phyloP scores from a whole-genome alignment of 2,888 invertebrate species.

The Panzeria rudis region DNA sequence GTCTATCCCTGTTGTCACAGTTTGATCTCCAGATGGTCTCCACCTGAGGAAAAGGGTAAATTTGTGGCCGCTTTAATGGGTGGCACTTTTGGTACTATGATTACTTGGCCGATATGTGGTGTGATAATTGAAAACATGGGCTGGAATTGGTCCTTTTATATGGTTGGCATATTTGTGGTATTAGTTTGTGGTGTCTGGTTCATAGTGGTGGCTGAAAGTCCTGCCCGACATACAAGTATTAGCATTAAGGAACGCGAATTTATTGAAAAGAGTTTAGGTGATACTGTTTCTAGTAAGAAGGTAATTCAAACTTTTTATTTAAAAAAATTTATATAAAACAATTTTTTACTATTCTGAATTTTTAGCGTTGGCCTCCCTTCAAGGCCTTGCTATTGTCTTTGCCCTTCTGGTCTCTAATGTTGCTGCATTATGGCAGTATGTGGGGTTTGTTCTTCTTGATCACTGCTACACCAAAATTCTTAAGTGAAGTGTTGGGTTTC shows the following conservation, averaged over 20 bases:
- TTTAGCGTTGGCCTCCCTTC: constrained; percentile 88
- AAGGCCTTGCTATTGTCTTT: constrained; percentile 86
- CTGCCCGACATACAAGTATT: constrained; percentile 87
- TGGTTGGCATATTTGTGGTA: constrained; percentile 85
- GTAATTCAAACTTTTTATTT: constrained; percentile 79
- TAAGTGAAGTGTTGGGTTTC: constrained; percentile 89
- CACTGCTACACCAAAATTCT: constrained; percentile 90
- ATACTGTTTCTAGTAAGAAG: constrained; percentile 85
- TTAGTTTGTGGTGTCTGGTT: constrained; percentile 87
- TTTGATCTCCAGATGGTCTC: constrained; percentile 89
- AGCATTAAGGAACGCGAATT: constrained; percentile 86
- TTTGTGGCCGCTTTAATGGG: constrained; percentile 90
- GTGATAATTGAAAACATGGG: constrained; percentile 86
- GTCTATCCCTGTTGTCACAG: constrained; percentile 80
- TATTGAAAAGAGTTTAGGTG: constrained; percentile 86
- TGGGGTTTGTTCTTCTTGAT: constrained; percentile 91
- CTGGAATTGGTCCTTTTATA: constrained; percentile 89
- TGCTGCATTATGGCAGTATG: constrained; percentile 90
- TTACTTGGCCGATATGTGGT: constrained; percentile 89
- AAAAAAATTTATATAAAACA: not conserved
- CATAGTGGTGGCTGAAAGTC: constrained; percentile 87
- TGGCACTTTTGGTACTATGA: constrained; percentile 88
- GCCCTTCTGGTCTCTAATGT: constrained; percentile 88
- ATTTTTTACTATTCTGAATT: constrained; percentile 58
- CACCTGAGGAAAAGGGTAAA: constrained; percentile 90